phyloP scores from a whole-genome alignment of 2,888 invertebrate species.

The Sarcophaga subvicina region DNA sequence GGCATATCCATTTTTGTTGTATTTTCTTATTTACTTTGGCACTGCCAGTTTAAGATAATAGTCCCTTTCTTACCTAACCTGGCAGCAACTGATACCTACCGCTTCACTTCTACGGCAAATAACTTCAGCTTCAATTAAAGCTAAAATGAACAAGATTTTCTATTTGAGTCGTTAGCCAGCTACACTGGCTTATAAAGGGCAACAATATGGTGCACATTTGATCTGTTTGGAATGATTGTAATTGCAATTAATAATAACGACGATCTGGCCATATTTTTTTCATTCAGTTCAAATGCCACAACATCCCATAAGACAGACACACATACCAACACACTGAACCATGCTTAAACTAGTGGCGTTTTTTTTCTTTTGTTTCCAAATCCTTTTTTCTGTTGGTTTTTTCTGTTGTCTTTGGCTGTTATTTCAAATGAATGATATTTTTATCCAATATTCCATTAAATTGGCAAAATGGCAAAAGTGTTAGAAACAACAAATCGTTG shows the following conservation, averaged over 20 bases:
- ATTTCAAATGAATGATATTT: neutral
- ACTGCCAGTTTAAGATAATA: too few species aligned
- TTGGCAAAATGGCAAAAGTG: slow-evolving; percentile 63
- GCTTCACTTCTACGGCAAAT: too few species aligned
- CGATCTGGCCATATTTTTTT: slow-evolving; percentile 34
- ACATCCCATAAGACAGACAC: neutral
- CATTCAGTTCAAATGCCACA: neutral
- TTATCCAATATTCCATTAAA: slow-evolving; percentile 46
- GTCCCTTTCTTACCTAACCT: too few species aligned
- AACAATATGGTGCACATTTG: too few species aligned
- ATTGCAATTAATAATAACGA: neutral
- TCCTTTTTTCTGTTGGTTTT: neutral
- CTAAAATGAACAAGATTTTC: too few species aligned
- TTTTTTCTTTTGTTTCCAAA: slow-evolving; percentile 8
- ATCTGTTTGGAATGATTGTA: too few species aligned
- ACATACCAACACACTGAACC: slow-evolving; percentile 8
- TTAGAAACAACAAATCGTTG: slow-evolving; percentile 69
- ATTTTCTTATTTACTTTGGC: too few species aligned
- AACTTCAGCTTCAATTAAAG: too few species aligned
- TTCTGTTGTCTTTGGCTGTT: neutral
- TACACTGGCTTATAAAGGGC: too few species aligned
- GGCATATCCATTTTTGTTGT: too few species aligned
- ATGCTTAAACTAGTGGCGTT: slow-evolving; percentile 28
- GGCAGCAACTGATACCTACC: too few species aligned
- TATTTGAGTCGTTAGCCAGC: too few species aligned